Evolutionary conservation across 2,888 invertebrate genomes (phyloP), one percentile per base, ranked within the genome.

Genomic region (Tetragnatha montana): DNA sequence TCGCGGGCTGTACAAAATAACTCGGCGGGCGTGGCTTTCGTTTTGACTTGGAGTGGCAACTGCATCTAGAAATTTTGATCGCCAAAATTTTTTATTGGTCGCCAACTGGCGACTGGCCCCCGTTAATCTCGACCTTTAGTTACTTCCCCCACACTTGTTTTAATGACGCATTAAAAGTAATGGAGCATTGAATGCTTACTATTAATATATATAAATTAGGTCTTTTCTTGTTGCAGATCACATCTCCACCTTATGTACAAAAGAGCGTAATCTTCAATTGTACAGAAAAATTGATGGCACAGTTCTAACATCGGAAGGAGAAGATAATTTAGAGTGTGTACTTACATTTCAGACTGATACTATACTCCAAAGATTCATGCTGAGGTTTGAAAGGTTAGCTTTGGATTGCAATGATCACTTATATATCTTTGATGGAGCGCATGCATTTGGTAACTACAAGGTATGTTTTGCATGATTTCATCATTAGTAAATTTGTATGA

Each of bases 271-370:
- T 92, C 97, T 97, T 93, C 96, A 97, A 92, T 95, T 97, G 93
- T 97, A 97, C 94, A 95, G 97, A 92, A 97, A 97, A 94, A 96
- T 98, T 92, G 97, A 98, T 93, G 98, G 98, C 73, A 98, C 97
- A 17, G 96, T 97, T 89, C 95, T 98, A 88, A 96, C 96, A 95
- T 98, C 98, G 49, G 96, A 97, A 93, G 97, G 97, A 94, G 98
- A 98, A 94, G 95, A 97, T 92, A 97, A 97, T 94, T 95, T 98
- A 93, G 97, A 98, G 94, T 98, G 98, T 95, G 96, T 96, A 92
- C 96, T 98, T 93, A 98, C 98, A 87, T 98, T 98, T 94, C 98
- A 98, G 94, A 98, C 98, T 92, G 97, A 98, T 94, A 97, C 97
- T 93, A 97, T 98, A 93, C 95, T 98, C 93, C 98, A 98, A 94